Base-by-base conservation (phyloP, 2,797 vertebrate genomes). In the Gymnocypris eckloni region DNA sequence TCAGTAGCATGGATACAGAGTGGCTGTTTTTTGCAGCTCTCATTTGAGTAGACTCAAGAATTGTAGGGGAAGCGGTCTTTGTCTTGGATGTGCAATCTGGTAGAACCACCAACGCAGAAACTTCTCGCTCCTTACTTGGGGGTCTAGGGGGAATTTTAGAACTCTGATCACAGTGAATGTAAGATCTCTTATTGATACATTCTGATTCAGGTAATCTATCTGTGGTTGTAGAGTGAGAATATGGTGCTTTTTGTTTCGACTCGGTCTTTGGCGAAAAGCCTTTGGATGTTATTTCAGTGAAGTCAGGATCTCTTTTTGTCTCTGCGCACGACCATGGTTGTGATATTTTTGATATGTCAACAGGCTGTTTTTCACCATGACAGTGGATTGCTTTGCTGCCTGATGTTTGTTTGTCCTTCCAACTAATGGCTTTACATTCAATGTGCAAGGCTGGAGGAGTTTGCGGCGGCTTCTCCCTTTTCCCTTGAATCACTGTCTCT, bases 1-100 rank as follows among this genome's bases (percentile, higher is more conserved):
- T 96, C 82, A 95, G 43, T 73, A 96, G 88, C 95, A 95, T 95
- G 52, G 95, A 96, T 56, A 96, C 95, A 4, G 95, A 95, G 87
- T 95, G 95, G 39, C 94, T 91, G 79, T 90, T 89, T 66, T 73
- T 90, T 33, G 75, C 81, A 81, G 86, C 56, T 39, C 89, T 81
- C 20, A 85, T 79, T 4, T 85, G 87, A 16, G 91, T 87, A 48
- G 92, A 92, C 73, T 83, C 83, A 79, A 92, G 89, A 33, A 87
- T 78, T 67, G 64, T 22, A 59, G 88, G 81, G 25, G 70, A 67
- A 48, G 37, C 37, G 0, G 67, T 50, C 48, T 86, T 88, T 79
- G 88, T 86, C 70, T 91, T 92, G 79, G 89, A 90, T 25, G 89
- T 86, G 80, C 88, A 90, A 83, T 96, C 94, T 28, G 93, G 94